Base-by-base conservation (phyloP, 2,113 vertebrate genomes). In the Mugil cephalus region DNA sequence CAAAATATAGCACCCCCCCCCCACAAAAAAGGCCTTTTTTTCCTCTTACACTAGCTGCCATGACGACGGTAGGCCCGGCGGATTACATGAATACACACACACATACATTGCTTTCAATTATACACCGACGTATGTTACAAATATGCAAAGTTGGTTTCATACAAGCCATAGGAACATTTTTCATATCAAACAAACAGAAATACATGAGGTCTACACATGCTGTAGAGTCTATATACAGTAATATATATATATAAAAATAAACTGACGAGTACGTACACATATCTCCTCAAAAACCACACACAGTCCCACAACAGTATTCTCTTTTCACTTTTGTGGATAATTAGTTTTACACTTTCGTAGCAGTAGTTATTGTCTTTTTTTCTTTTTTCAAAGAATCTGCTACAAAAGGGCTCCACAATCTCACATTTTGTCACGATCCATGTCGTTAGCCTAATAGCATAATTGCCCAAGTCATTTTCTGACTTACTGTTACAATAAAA, bases 11-110 rank as follows among this genome's bases (percentile, higher is more conserved):
- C 61, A 61, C 77, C 67, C 79, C 65, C 24, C 24, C 24, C 77
- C 67, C 79, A 62, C 47, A 69, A 70, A 80, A 75, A 87, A 87
- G 87, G 84, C 88, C 77, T 80, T 79, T 83, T 85, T 82, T 80
- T 80, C 75, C 64, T 83, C 48, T 42, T 75, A 87, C 61, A 78
- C 72, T 93, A 93, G 90, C 91, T 90, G 92, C 91, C 91, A 80
- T 86, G 69, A 87, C 10, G 47, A 69, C 74, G 60, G 58, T 85
- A 63, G 86, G 84, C 79, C 84, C 47, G 58, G 54, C 77, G 65
- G 66, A 67, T 74, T 36, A 82, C 80, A 87, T 54, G 15, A 71
- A 80, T 52, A 50, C 40, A 83, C 69, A 50, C 40, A 83, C 69
- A 75, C 77, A 39, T 61, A 88, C 82, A 82, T 2, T 42, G 24